phyloP scores from a whole-genome alignment of 2,888 invertebrate genomes.

The Drosophila austrosaltans region DNA sequence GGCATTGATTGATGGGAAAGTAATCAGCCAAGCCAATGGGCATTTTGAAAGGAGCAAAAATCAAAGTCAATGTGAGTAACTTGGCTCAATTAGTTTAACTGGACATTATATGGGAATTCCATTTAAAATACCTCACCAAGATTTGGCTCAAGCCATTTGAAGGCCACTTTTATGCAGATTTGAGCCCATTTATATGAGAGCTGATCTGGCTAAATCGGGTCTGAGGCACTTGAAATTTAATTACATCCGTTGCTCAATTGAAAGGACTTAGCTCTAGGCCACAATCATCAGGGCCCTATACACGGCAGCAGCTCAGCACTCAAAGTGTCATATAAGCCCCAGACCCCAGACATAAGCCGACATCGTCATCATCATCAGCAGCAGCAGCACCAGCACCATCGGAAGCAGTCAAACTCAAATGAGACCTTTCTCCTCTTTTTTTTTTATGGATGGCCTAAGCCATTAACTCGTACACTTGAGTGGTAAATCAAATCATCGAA shows the following conservation, averaged over 20 bases:
- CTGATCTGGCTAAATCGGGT: constrained; percentile 28
- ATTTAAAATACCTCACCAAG: constrained; percentile 22
- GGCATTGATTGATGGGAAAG: constrained; percentile 35
- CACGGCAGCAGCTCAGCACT: constrained; percentile 41
- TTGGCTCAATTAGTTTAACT: constrained; percentile 26
- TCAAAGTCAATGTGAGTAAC: neutral
- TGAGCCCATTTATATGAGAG: constrained; percentile 46
- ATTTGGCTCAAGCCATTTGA: constrained; percentile 41
- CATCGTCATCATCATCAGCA: constrained; percentile 18
- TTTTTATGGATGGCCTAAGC: constrained; percentile 21
- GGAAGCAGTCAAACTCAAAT: neutral
- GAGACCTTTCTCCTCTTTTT: neutral
- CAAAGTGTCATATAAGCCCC: constrained; percentile 42
- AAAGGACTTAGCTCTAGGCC: constrained; percentile 20
- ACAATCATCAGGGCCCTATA: neutral
- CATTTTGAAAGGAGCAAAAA: neutral
- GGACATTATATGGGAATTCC: constrained; percentile 24
- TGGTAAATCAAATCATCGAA: constrained; percentile 52
- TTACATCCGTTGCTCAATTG: constrained; percentile 51
- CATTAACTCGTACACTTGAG: constrained; percentile 37
- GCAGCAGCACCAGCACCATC: constrained; percentile 3
- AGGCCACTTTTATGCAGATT: constrained; percentile 62
- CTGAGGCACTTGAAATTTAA: constrained; percentile 61
- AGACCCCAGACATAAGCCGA: constrained; percentile 30
- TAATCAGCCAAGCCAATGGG: constrained; percentile 22